Conservation (phyloP, 2,888 invertebrate genomes). For the Lissonota sp. region DNA sequence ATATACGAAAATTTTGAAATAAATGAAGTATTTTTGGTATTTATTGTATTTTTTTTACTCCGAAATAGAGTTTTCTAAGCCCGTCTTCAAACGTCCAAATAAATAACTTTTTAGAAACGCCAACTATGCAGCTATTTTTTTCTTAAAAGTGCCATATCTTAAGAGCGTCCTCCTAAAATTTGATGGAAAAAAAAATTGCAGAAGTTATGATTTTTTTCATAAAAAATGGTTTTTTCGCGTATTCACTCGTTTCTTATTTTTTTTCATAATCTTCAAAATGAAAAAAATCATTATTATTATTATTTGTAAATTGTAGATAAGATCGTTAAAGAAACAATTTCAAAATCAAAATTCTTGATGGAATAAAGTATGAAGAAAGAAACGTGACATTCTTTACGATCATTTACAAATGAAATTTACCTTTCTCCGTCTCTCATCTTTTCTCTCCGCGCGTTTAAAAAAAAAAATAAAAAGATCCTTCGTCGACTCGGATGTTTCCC, state of each 20-base stretch:
- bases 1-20: no score
- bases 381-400: background rate
- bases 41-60: no score
- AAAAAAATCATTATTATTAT: background rate
- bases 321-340: background rate
- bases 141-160: no score
- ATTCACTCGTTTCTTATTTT: no score
- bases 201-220: no score
- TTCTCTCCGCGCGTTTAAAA: background rate
- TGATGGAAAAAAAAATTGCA: no score
- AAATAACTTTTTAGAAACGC: no score
- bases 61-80: no score
- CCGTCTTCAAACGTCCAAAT: no score
- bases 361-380: background rate
- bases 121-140: no score
- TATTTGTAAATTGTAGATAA: constrained; percentile 3
- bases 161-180: no score
- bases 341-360: background rate
- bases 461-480: constrained; percentile 23
- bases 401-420: constrained; percentile 38
- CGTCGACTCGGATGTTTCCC: constrained; percentile 23
- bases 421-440: constrained; percentile 3
- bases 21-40: no score
- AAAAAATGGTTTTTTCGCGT: background rate
- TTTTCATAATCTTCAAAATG: background rate